Conservation (phyloP, 2,113 vertebrate species). For the Brachyhypopomus occidentalis region DNA sequence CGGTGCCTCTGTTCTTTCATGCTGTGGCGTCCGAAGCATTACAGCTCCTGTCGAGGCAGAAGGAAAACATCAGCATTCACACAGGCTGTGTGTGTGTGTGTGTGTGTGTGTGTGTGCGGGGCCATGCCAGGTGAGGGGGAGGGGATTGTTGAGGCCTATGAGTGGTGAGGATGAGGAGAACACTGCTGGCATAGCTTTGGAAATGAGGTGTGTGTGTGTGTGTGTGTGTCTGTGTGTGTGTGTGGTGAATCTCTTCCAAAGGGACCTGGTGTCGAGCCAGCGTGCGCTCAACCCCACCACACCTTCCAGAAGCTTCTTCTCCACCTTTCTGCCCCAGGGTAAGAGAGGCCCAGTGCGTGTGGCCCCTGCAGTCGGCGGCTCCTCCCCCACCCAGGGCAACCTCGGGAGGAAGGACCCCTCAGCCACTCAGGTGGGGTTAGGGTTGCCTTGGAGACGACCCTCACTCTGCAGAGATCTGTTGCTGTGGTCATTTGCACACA, state of each 20-base stretch:
- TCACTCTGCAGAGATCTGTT: too few species aligned
- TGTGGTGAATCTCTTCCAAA: slow-evolving; percentile 55
- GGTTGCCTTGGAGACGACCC: neutral
- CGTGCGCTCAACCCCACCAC: slow-evolving; percentile 76
- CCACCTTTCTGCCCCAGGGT: slow-evolving; percentile 86
- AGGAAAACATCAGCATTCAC: neutral
- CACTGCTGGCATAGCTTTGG: neutral
- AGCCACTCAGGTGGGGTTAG: slow-evolving; percentile 77
- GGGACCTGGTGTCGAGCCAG: slow-evolving; percentile 89
- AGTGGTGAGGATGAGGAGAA: too few species aligned
- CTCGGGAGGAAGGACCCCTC: slow-evolving; percentile 79
- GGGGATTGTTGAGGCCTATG: too few species aligned
- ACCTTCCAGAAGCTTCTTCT: slow-evolving; percentile 86
- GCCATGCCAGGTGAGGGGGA: too few species aligned
- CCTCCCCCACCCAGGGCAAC: slow-evolving; percentile 75
- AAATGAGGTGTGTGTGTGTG: slow-evolving; percentile 34
- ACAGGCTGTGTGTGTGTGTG: slow-evolving; percentile 5
- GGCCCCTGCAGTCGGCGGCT: slow-evolving; percentile 59
- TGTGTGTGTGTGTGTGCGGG: neutral
- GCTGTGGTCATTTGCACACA: neutral
- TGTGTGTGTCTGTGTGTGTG: slow-evolving; percentile 32
- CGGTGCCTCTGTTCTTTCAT: neutral
- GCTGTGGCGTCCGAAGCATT: too few species aligned
- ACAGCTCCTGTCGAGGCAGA: too few species aligned
- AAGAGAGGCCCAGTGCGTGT: slow-evolving; percentile 79